A percentile compares a stretch with the other conserved stretches of the same genome.
Evolutionary conservation across 1,140 invertebrate genomes (phyloP).

Genomic region (Samia ricini): DNA sequence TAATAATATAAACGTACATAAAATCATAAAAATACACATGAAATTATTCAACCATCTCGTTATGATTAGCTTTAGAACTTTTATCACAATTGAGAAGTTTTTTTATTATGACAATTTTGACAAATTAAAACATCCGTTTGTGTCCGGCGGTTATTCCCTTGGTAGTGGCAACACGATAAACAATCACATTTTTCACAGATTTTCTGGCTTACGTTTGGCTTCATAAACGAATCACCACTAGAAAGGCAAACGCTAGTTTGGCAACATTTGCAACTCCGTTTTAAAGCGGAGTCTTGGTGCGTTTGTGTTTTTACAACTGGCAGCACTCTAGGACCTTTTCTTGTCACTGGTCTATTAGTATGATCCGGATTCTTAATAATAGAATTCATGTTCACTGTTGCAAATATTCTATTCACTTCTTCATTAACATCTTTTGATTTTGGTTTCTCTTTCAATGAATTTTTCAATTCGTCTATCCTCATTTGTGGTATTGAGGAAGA

Average conservation of each 20-base stretch:
- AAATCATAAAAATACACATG: background rate
- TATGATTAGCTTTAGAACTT: background rate
- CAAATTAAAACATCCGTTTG: constrained; percentile 20
- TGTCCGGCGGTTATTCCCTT: constrained; percentile 16
- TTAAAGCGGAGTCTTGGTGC: background rate
- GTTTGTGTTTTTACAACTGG: constrained; percentile 55
- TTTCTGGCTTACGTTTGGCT: constrained; percentile 20
- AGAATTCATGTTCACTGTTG: constrained; percentile 41
- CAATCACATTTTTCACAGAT: constrained; percentile 26
- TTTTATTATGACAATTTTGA: constrained; percentile 17
- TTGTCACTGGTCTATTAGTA: constrained; percentile 45
- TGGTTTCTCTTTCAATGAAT: constrained; percentile 53
- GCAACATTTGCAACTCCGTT: constrained; percentile 31
- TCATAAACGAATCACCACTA: constrained; percentile 47
- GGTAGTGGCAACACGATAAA: constrained; percentile 39
- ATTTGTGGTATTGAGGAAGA: constrained; percentile 68
- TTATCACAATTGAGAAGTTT: background rate
- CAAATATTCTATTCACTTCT: constrained; percentile 68
- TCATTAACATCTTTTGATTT: constrained; percentile 61
- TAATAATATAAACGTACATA: background rate
- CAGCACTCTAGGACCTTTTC: constrained; percentile 56
- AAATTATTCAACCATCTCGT: background rate
- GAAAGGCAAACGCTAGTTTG: constrained; percentile 47
- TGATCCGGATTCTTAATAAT: constrained; percentile 21
- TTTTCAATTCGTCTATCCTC: constrained; percentile 62